Evolutionary conservation across 2,888 invertebrate species (phyloP).

Genomic region (Ferrisia virgata): DNA sequence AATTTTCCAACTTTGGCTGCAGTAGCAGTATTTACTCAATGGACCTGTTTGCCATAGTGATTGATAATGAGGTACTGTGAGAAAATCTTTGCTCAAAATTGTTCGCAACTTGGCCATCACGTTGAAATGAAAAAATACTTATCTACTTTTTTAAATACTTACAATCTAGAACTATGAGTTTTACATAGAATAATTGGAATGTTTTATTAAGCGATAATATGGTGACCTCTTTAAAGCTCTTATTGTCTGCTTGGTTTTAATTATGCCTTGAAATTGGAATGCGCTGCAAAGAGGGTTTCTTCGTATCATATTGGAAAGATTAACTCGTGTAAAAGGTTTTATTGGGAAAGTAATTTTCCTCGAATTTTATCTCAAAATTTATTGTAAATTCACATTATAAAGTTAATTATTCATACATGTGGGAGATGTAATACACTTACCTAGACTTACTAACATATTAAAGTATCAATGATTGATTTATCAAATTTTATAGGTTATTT

Average conservation of each 20-base stretch:
- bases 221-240: neutral
- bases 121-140: neutral
- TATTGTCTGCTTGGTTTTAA: neutral
- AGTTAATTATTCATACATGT: too few relatives aligned
- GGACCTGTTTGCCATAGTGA: too few relatives aligned
- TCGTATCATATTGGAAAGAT: neutral
- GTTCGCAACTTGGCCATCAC: neutral
- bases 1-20: too few relatives aligned
- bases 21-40: too few relatives aligned
- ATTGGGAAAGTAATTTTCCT: neutral
- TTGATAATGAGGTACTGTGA: too few relatives aligned
- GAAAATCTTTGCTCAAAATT: neutral
- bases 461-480: neutral
- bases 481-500: neutral
- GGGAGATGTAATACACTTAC: neutral
- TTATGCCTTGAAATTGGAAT: neutral
- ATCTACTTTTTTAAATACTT: too few relatives aligned
- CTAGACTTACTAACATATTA: neutral
- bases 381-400: too few relatives aligned
- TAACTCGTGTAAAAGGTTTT: neutral
- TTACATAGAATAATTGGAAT: neutral
- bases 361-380: neutral
- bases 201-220: neutral
- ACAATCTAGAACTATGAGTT: neutral
- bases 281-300: neutral